Conservation (phyloP, 2,113 vertebrate species). For the Tupaia chinensis region DNA sequence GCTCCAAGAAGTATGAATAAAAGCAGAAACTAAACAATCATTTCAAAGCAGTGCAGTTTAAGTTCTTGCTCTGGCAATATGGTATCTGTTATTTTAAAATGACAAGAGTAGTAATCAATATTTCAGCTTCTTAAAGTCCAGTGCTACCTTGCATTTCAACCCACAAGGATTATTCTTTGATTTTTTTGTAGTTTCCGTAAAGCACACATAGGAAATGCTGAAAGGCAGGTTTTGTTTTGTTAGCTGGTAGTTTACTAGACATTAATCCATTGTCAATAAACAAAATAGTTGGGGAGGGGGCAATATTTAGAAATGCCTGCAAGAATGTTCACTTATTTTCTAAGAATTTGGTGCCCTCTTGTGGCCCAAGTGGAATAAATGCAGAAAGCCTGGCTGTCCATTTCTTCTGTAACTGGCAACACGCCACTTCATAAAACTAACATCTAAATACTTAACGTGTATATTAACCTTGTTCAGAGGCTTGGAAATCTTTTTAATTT, state of each 20-base stretch:
- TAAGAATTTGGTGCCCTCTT: slow-evolving; percentile 83
- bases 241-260: background rate
- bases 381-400: background rate
- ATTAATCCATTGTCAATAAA: background rate
- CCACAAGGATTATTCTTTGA: background rate
- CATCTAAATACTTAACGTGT: background rate
- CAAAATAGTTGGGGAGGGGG: background rate
- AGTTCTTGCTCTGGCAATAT: background rate
- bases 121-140: background rate
- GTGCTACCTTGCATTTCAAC: background rate
- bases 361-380: slow-evolving; percentile 69
- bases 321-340: background rate
- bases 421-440: background rate
- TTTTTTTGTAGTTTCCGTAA: background rate
- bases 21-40: slow-evolving; percentile 9
- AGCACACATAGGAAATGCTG: background rate
- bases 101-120: background rate
- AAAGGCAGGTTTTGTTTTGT: background rate
- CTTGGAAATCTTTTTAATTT: background rate
- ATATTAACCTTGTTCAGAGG: background rate
- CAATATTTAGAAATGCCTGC: background rate
- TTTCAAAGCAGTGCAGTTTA: background rate
- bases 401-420: background rate
- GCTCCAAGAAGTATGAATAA: background rate
- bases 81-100: background rate